Base-by-base conservation (phyloP, 2,888 invertebrate genomes). In the Monopis laevigella region DNA sequence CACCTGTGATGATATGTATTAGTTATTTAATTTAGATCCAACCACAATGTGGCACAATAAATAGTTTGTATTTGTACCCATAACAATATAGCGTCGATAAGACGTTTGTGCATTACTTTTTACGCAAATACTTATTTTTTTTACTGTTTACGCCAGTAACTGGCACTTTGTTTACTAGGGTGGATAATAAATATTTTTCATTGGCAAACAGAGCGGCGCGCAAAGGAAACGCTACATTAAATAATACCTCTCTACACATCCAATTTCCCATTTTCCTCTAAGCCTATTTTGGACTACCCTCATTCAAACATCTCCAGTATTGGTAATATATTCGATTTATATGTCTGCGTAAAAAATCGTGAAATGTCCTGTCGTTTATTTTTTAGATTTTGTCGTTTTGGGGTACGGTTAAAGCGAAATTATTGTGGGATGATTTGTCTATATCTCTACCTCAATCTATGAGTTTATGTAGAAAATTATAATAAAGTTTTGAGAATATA, bases 201-300 rank as follows among this genome's bases (percentile, higher is more conserved):
- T 63, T 62, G 60, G 66, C 66, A 70, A 69, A 69, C 63, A 70
- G 62, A 61, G 64, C 65, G 16, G 32, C 14, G 17, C 39, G 13
- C 16, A 14, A 12, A 54, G 62, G 60, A 62, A 54, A 55, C 60
- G 65, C 58, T 65, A 71, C 69, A 68, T 74, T 73, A 71, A 72
- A 70, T 74, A 70, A 71, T 70, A 32, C 32, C 16, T 32, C 73
- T 73, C 69, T 70, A 70, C 70, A 65, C 67, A 72, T 69, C 66
- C 62, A 71, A 72, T 74, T 70, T 65, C 65, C 61, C 64, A 64
- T 65, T 68, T 67, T 63, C 61, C 63, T 59, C 61, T 67, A 67
- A 71, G 69, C 73, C 70, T 64, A 71, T 73, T 72, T 62, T 62
- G 63, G 65, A 63, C 61, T 66, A 64, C 56, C 62, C 56, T 53